phyloP scores from a whole-genome alignment of 92 coral and sea anemone genomes.

The Phymanthus crucifer region DNA sequence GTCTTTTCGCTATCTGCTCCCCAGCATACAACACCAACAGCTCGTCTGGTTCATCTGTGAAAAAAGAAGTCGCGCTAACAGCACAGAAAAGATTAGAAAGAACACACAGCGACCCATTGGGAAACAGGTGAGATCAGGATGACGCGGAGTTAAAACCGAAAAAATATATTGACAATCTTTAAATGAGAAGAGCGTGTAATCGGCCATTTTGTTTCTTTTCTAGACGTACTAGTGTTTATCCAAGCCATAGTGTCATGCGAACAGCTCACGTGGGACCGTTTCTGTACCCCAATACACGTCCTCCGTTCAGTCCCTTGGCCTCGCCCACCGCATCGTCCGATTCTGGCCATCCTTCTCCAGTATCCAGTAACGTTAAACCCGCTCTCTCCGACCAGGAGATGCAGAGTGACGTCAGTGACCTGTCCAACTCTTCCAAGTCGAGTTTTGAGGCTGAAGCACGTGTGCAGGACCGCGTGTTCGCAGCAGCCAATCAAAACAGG shows the following conservation, averaged over 20 bases:
- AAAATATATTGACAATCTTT: neutral
- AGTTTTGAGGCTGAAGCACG: constrained; percentile 45
- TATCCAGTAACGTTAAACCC: constrained; percentile 72
- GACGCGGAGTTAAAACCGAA: no score
- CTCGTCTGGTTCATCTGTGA: constrained; percentile 71
- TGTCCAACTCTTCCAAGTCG: constrained; percentile 74
- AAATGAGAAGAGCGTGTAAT: no score
- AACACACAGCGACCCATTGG: constrained; percentile 76
- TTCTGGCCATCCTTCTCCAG: constrained; percentile 90
- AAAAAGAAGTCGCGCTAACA: constrained; percentile 89
- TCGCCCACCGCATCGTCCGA: constrained; percentile 85
- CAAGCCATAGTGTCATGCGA: constrained; percentile 65
- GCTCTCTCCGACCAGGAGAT: constrained; percentile 66
- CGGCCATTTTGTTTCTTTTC: neutral
- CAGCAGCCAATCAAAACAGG: constrained; percentile 47
- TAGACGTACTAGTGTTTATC: constrained; percentile 59
- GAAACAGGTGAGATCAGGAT: constrained; percentile 54
- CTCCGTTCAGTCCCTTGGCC: constrained; percentile 78
- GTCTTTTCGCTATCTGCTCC: constrained; percentile 94
- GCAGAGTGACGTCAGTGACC: constrained; percentile 79
- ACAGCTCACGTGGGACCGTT: constrained; percentile 69
- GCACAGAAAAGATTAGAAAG: constrained; percentile 90
- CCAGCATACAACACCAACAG: constrained; percentile 76
- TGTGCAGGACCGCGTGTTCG: constrained; percentile 45
- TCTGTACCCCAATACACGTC: constrained; percentile 55